Evolutionary conservation across 2,113 vertebrate species (phyloP).

Genomic region (Paedocypris sp.): DNA sequence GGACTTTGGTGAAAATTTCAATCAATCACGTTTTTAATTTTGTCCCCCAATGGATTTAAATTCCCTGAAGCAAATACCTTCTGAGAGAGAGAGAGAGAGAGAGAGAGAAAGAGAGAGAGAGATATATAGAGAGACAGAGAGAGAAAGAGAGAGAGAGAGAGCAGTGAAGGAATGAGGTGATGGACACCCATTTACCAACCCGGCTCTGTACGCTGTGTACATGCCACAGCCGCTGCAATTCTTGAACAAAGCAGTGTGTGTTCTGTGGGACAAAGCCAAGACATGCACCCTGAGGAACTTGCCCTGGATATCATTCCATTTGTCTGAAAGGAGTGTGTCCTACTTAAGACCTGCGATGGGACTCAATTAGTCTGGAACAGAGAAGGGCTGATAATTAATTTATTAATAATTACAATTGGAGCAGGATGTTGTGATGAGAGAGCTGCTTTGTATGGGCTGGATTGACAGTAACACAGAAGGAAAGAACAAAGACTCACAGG

Average conservation of each 20-base stretch:
- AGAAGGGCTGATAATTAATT: conserved; percentile 60
- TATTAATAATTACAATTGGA: conserved; percentile 63
- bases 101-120: no score
- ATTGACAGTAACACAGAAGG: conserved; percentile 37
- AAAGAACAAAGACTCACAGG: conserved; percentile 19
- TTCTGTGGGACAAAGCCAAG: conserved; percentile 44
- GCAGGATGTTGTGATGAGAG: conserved; percentile 48
- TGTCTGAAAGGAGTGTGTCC: conserved; percentile 56
- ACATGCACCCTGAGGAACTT: conserved; percentile 47
- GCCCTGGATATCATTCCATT: conserved; percentile 57
- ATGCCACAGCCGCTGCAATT: background rate
- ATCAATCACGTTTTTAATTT: no score
- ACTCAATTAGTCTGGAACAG: conserved; percentile 66
- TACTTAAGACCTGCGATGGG: conserved; percentile 63
- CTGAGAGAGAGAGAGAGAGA: no score
- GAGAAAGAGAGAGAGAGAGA: no score
- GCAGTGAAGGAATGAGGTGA: no score
- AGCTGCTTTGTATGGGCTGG: conserved; percentile 47
- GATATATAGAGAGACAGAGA: no score
- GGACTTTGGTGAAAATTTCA: no score
- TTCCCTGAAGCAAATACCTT: no score
- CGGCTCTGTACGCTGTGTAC: no score
- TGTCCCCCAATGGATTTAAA: no score
- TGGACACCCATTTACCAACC: no score
- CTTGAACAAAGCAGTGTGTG: conserved; percentile 41